Evolutionary conservation across 2,797 vertebrate genomes (phyloP), one percentile per base, ranked within the genome.

Genomic region (Corythornis leucogaster): DNA sequence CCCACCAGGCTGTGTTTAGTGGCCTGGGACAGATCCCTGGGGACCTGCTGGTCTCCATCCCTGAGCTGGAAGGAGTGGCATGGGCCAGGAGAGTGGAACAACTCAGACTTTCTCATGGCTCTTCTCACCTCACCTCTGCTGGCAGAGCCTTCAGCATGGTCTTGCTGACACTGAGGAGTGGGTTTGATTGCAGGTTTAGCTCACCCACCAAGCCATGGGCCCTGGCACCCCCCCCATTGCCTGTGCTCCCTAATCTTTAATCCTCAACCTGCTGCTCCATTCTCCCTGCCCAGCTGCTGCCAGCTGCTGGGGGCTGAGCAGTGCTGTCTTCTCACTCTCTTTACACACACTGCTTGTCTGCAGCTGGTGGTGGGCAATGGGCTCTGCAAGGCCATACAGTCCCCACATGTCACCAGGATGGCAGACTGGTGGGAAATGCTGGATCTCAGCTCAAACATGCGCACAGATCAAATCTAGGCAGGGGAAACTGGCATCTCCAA

Each of bases 91-190:
- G 16, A 58, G 19, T n/a, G 7, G 5, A 17, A 15, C 43, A 70
- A 25, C n/a, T 22, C 4, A 2, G 35, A 4, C 7, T 51, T 38
- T 24, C 1, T 0, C 5, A 48, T 0, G 0, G 5, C 15, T 45
- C 33, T 28, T 24, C 14, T 43, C 2, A 2, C 67, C 55, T 87
- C 63, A 20, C 11, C 12, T 82, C 71, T 87, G 59, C 42, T 38
- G 30, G 58, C 63, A 20, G 46, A 54, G 22, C 28, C n/a, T 63
- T 42, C 4, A 5, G 16, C 45, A 46, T 1, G 4, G 38, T 1
- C 6, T 28, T 5, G 1, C 31, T 61, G 59, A 50, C 22, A 9
- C 43, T 5, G 8, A 30, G n/a, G 30, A 64, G 31, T 6, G 6
- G 46, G 19, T 69, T 46, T 77, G 31, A 12, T 12, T 25, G 16